A percentile compares a stretch with the other conserved stretches of the same genome.
These are phyloP conservation scores for Chesias legatella DNA, from an alignment of 2,888 invertebrate genomes.

Conservation along the genomic window DNA sequence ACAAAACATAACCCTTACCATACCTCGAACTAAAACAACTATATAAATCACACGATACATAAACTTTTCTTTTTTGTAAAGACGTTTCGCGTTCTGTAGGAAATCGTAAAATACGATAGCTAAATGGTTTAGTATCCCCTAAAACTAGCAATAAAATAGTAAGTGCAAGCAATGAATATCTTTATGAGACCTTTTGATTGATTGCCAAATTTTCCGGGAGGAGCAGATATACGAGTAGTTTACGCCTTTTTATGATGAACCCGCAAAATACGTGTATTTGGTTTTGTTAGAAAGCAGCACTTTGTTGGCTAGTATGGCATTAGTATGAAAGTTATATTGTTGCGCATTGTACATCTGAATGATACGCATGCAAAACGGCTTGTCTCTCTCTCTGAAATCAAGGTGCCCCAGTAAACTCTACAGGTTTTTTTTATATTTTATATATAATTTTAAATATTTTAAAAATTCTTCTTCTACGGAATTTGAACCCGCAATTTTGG, in stretches of 20 bases:
- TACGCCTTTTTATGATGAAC: neutral
- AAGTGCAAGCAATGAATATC: conserved; percentile 67
- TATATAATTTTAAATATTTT: too few relatives aligned
- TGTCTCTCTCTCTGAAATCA: too few relatives aligned
- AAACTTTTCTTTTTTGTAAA: conserved; percentile 55
- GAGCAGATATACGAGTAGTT: neutral
- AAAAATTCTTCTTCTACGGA: too few relatives aligned
- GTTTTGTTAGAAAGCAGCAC: too few relatives aligned
- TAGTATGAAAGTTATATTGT: too few relatives aligned
- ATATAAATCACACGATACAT: conserved; percentile 50
- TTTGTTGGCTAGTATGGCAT: too few relatives aligned
- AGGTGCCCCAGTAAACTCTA: too few relatives aligned
- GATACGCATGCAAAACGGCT: too few relatives aligned
- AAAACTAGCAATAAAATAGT: conserved; percentile 69
- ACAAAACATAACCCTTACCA: conserved; percentile 19
- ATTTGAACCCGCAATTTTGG: too few relatives aligned
- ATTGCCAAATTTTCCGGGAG: conserved; percentile 54
- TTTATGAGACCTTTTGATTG: conserved; percentile 69
- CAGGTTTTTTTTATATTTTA: too few relatives aligned
- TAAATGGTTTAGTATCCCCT: conserved; percentile 68
- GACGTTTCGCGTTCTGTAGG: conserved; percentile 48
- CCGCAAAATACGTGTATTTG: too few relatives aligned
- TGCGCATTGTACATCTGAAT: too few relatives aligned
- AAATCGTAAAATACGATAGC: conserved; percentile 68
- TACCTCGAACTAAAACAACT: conserved; percentile 20